Evolutionary conservation across 2,797 vertebrate genomes (phyloP).

Genomic region (Morelia viridis): DNA sequence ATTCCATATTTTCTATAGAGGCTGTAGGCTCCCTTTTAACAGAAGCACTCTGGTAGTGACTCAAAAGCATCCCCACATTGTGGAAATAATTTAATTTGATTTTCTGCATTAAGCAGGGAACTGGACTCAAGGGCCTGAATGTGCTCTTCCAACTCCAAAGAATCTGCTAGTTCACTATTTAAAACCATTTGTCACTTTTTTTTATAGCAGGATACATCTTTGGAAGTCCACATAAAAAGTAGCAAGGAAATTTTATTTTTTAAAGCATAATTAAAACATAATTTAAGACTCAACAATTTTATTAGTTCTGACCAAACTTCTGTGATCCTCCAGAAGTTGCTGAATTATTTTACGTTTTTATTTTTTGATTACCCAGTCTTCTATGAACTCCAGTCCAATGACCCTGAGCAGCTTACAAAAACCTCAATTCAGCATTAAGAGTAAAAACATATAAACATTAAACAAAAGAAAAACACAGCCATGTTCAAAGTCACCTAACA

Average conservation of each 20-base stretch:
- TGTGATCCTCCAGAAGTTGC: not conserved
- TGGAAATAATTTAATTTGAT: not conserved
- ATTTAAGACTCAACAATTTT: not conserved
- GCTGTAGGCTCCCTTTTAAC: not conserved
- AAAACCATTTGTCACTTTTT: not conserved
- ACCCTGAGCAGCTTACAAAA: not conserved
- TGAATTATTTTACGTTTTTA: not conserved
- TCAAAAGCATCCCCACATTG: not conserved
- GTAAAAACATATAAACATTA: not conserved
- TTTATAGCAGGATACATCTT: not conserved
- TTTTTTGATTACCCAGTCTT: not conserved
- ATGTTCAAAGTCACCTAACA: too few species aligned
- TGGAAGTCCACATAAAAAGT: not conserved
- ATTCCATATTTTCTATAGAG: not conserved
- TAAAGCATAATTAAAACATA: not conserved
- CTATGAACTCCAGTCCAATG: not conserved
- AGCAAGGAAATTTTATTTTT: not conserved
- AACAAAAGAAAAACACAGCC: too few species aligned
- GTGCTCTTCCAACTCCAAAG: not conserved
- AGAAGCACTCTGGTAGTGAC: not conserved
- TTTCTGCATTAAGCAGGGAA: not conserved
- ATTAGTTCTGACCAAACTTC: not conserved
- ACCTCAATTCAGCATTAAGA: not conserved
- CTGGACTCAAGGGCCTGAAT: not conserved
- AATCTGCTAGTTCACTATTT: not conserved